A percentile compares a stretch with the other conserved stretches of the same genome.
Conservation (phyloP, 2,888 invertebrate species). For the Cosmia trapezina region DNA sequence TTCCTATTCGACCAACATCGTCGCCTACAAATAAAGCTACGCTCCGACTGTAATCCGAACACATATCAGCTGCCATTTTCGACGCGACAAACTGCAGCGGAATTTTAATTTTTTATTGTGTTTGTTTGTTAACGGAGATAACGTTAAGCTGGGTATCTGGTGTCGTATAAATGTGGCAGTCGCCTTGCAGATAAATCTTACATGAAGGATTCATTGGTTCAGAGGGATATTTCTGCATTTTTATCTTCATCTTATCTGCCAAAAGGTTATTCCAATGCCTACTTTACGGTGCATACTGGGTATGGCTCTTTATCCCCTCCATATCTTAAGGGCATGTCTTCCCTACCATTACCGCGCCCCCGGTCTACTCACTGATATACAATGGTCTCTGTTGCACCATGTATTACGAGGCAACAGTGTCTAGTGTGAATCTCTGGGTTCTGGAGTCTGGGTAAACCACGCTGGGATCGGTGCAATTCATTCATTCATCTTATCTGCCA, state of each 20-base stretch:
- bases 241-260: neutral
- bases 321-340: no score
- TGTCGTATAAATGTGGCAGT: slow-evolving; percentile 5
- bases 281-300: no score
- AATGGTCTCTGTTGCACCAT: no score
- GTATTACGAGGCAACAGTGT: no score
- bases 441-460: no score
- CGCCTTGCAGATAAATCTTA: slow-evolving; percentile 9
- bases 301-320: no score
- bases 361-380: no score
- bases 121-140: slow-evolving; percentile 43
- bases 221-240: neutral
- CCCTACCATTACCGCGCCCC: no score
- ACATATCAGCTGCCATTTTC: slow-evolving; percentile 63
- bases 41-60: slow-evolving; percentile 59
- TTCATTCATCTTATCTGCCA: neutral
- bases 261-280: no score
- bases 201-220: neutral
- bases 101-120: slow-evolving; percentile 62
- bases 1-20: slow-evolving; percentile 63
- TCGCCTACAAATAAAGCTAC: slow-evolving; percentile 62
- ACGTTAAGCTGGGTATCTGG: slow-evolving; percentile 34
- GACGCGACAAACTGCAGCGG: slow-evolving; percentile 57
- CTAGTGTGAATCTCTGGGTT: no score
- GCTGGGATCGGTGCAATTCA: no score